phyloP scores from a whole-genome alignment of 2,797 vertebrate species.

The Neosilurus hyrtlii region DNA sequence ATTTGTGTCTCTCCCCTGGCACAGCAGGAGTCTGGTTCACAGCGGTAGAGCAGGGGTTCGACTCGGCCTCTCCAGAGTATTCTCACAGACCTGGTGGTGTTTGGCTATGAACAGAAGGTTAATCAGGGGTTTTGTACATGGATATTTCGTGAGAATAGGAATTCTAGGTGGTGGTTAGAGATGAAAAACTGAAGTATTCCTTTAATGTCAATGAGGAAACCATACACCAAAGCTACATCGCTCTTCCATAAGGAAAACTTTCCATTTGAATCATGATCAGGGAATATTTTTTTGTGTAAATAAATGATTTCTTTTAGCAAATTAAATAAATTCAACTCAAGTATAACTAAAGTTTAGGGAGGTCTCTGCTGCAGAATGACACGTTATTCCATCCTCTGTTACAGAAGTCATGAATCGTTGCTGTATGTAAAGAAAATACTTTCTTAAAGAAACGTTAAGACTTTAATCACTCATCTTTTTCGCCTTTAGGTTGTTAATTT shows the following conservation, averaged over 20 bases:
- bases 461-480: constrained; percentile 29
- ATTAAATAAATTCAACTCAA: not conserved
- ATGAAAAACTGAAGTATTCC: not conserved
- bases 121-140: too few relatives aligned
- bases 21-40: not conserved
- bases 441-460: constrained; percentile 31
- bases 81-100: not conserved
- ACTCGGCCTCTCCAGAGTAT: not conserved
- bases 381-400: constrained; percentile 38
- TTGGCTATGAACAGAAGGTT: not conserved
- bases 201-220: not conserved
- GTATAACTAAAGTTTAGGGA: not conserved
- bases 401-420: not conserved
- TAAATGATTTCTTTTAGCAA: not conserved
- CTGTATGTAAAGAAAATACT: constrained; percentile 35
- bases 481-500: constrained; percentile 15
- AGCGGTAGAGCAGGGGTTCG: not conserved
- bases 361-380: not conserved
- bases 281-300: not conserved
- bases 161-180: not conserved
- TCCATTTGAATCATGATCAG: not conserved
- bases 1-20: not conserved
- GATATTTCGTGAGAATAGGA: not conserved
- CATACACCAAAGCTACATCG: not conserved
- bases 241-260: not conserved